phyloP scores from a whole-genome alignment of 2,888 invertebrate genomes.

The Folsomia manolachei region DNA sequence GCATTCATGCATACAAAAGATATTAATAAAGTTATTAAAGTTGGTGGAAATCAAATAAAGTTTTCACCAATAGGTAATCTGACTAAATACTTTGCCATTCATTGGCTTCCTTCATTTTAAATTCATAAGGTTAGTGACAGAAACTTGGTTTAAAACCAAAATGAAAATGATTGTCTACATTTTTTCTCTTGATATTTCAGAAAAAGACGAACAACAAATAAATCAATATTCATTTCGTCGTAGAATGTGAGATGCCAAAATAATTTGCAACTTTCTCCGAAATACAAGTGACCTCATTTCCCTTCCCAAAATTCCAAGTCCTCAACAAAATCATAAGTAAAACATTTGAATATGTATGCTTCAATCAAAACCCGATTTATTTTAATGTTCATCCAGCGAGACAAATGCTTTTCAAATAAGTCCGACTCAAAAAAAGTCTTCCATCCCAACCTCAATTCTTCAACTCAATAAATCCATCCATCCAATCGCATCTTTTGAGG shows the following conservation, averaged over 20 bases:
- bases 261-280: no score
- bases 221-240: no score
- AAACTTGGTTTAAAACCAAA: no score
- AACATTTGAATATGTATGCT: background rate
- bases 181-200: no score
- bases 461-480: background rate
- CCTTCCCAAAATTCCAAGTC: background rate
- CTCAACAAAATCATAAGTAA: background rate
- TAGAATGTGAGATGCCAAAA: no score
- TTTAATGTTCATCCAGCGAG: slow-evolving; percentile 3
- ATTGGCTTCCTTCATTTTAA: no score
- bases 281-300: background rate
- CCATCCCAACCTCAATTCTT: background rate
- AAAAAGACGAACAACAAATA: no score
- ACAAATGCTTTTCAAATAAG: slow-evolving; percentile 4
- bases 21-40: background rate
- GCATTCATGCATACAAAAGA: no score
- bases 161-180: no score
- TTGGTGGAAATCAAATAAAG: background rate
- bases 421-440: background rate
- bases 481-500: background rate
- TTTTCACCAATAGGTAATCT: background rate
- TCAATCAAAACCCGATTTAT: background rate
- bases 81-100: no score
- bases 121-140: no score